phyloP scores from a whole-genome alignment of 2,888 invertebrate species.

The Aplocera efformata region DNA sequence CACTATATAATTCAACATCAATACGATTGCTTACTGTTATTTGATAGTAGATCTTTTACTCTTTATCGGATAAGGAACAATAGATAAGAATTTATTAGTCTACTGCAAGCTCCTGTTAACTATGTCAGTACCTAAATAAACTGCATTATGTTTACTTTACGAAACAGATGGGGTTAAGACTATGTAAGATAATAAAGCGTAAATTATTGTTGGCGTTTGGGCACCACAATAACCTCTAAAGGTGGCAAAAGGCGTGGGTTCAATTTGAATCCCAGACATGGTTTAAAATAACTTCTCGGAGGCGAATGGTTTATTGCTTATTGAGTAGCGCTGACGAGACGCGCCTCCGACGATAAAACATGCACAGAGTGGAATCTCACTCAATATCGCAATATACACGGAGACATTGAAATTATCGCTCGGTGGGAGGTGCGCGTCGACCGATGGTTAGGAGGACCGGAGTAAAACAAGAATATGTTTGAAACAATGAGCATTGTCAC shows the following conservation, averaged over 20 bases:
- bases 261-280: constrained; percentile 61
- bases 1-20: constrained; percentile 26
- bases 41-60: constrained; percentile 17
- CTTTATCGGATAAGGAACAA: constrained; percentile 19
- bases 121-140: constrained; percentile 17
- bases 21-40: constrained; percentile 20
- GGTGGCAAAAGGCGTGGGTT: constrained; percentile 74
- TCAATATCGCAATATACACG: constrained; percentile 74
- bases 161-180: constrained; percentile 5
- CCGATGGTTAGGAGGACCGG: constrained; percentile 45
- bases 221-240: constrained; percentile 78
- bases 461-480: constrained; percentile 71
- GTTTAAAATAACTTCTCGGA: constrained; percentile 76
- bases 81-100: constrained; percentile 5
- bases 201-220: constrained; percentile 53
- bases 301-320: constrained; percentile 79
- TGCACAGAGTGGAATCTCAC: constrained; percentile 71
- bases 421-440: constrained; percentile 68
- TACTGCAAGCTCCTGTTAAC: constrained; percentile 8
- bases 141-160: constrained; percentile 11
- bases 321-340: constrained; percentile 76
- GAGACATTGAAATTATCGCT: constrained; percentile 77
- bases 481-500: constrained; percentile 78
- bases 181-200: constrained; percentile 30
- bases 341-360: constrained; percentile 72